Conservation (phyloP, 2,113 vertebrate species). For the Choloepus hoffmanni region DNA sequence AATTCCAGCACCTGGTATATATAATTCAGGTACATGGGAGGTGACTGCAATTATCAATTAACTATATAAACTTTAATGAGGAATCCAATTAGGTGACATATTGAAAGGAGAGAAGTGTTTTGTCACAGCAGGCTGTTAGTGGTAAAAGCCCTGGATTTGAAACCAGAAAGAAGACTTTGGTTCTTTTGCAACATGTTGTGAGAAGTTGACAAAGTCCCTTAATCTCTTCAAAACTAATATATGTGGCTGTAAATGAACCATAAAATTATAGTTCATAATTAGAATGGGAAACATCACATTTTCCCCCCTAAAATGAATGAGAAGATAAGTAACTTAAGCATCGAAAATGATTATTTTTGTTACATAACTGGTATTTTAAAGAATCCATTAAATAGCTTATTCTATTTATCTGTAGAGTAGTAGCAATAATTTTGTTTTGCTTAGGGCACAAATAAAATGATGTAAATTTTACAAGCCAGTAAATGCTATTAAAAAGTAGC, state of each 20-base stretch:
- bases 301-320: conserved; percentile 56
- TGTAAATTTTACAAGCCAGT: neutral
- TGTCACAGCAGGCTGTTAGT: fast-evolving
- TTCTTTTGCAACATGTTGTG: conserved; percentile 9
- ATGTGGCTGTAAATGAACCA: conserved; percentile 56
- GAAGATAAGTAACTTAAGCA: conserved; percentile 64
- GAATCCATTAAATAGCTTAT: conserved; percentile 55
- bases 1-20: neutral
- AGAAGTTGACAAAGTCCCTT: conserved; percentile 41
- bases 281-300: conserved; percentile 47
- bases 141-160: neutral
- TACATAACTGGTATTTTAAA: conserved; percentile 55
- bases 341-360: conserved; percentile 55
- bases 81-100: neutral
- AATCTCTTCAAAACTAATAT: conserved; percentile 45
- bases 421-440: conserved; percentile 59
- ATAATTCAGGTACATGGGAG: neutral
- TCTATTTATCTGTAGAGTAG: conserved; percentile 56
- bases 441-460: conserved; percentile 24
- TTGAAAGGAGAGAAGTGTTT: neutral
- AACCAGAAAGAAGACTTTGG: neutral
- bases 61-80: neutral
- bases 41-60: neutral
- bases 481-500: conserved; percentile 38
- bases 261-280: conserved; percentile 59